Conservation (phyloP, 1,140 invertebrate species). For the Magallana ariakensis region DNA sequence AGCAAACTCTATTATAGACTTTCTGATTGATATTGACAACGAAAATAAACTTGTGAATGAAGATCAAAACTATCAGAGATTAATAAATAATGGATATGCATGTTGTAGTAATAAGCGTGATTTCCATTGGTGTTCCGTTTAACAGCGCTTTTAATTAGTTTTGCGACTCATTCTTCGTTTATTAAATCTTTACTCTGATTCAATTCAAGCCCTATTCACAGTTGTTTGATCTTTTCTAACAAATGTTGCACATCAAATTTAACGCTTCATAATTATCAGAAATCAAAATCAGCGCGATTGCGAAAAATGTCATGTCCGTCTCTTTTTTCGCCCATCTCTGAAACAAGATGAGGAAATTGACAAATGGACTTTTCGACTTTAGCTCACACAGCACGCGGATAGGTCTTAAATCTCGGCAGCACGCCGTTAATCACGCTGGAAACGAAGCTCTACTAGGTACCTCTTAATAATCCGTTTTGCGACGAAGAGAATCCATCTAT, state of each 20-base stretch:
- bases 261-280: slow-evolving; percentile 16
- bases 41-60: too few species aligned
- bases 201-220: background rate
- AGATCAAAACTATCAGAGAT: too few species aligned
- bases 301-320: slow-evolving; percentile 4
- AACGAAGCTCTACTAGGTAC: background rate
- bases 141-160: background rate
- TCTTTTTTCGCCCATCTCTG: background rate
- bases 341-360: slow-evolving; percentile 27
- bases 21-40: too few species aligned
- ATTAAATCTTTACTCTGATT: background rate
- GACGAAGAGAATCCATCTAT: background rate
- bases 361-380: slow-evolving; percentile 25
- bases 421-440: background rate
- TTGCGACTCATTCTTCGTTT: background rate
- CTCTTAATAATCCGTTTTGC: slow-evolving; percentile 9
- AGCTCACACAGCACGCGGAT: slow-evolving; percentile 15
- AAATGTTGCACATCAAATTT: background rate
- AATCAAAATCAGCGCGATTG: slow-evolving; percentile 19
- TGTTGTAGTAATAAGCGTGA: background rate
- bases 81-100: background rate
- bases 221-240: slow-evolving; percentile 11
- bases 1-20: too few species aligned
- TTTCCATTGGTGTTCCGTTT: background rate
- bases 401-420: background rate